Conservation (phyloP, 30 jellyfish, hydroid and myxozoan genomes). For the Hydractinia symbiolongicarpus region DNA sequence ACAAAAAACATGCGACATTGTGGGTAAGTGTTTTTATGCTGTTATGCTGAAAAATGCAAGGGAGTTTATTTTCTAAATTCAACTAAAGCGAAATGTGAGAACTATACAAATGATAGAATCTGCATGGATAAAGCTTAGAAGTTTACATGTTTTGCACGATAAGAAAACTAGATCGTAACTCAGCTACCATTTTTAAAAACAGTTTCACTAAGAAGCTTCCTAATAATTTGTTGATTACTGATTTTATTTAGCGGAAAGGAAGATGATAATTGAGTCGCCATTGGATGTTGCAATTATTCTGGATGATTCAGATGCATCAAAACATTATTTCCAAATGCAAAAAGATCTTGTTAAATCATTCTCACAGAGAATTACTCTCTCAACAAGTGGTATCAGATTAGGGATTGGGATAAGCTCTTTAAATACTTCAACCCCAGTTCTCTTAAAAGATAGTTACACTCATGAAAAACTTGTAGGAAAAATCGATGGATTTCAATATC, state of each 20-base stretch:
- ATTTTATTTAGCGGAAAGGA: no score
- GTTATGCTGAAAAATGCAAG: no score
- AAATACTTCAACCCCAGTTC: neutral
- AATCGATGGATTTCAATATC: conserved; percentile 14
- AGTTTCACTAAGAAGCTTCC: no score
- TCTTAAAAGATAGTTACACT: neutral
- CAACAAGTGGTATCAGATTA: neutral
- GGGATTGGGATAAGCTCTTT: neutral
- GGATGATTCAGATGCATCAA: conserved; percentile 41
- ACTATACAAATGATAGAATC: no score
- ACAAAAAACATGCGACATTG: conserved; percentile 43
- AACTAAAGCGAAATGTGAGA: no score
- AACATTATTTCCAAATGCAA: neutral
- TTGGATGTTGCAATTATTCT: conserved; percentile 48
- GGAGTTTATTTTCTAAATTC: no score
- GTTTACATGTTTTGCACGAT: no score
- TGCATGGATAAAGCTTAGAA: no score
- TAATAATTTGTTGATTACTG: no score
- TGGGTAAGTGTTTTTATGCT: conserved; percentile 30
- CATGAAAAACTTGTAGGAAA: neutral
- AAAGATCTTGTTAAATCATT: neutral
- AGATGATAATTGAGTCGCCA: conserved; percentile 17
- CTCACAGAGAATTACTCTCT: neutral
- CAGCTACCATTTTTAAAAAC: no score
- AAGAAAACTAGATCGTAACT: no score